Base-by-base conservation (phyloP, 2,888 invertebrate species). In the Drosophila glabriapex region DNA sequence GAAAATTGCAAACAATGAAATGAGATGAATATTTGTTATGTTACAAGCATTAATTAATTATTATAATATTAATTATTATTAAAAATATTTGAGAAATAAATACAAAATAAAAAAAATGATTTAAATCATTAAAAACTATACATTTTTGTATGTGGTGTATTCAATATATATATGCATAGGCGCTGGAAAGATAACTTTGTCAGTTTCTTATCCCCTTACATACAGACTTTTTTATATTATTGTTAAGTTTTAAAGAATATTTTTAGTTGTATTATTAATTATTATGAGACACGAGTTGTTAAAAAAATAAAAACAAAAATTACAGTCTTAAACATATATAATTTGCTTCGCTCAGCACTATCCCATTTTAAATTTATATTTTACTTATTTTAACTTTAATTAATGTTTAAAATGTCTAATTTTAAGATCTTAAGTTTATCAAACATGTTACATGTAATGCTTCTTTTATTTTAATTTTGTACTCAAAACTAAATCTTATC, bases 31-130 rank as follows among this genome's bases (percentile, higher is more conserved):
- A 91, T 91, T 91, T 88, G 88, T 89, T 92, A 91, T 92, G 91
- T 91, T 91, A 90, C 84, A 85, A 89, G 89, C 91, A 91, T 91
- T 91, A 88, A 91, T 91, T 91, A 88, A 91, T 91, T 90, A 88
- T 90, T 90, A 91, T 91, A 86, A 91, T 89, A 87, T 85, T 86
- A 84, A 87, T 89, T 89, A 90, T 87, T 91, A 90, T 88, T 91
- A 85, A 91, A 89, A 90, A 90, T 91, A 91, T 91, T 91, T 90
- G 88, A 91, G 79, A 87, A 85, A 89, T 87, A 85, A 88, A 91
- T 76, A 87, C 74, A 80, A 85, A 91, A 79, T 79, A 84, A 77
- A 83, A 73, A 53, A 78, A 85, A 85, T 78, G 83, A 89, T 91
- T 85, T 80, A 78, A 91, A 84, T 91, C 91, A 91, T 84, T 84